Base-by-base conservation (phyloP, 1,140 invertebrate genomes). In the Holcopasites calliopsidis region DNA sequence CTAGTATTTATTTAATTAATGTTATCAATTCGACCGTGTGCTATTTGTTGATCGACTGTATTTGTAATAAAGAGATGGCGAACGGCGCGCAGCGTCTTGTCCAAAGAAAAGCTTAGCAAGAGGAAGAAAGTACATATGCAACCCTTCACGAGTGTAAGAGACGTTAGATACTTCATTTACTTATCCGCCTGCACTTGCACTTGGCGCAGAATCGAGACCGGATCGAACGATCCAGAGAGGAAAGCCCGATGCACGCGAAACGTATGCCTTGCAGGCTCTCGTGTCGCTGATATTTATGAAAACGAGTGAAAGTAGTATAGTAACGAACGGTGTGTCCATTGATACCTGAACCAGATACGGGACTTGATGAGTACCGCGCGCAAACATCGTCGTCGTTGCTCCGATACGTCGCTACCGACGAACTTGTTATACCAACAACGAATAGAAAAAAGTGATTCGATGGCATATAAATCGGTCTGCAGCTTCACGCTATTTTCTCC, bases 11-110 rank as follows among this genome's bases (percentile, higher is more conserved):
- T 83, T 82, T 72, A 44, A 13, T 49, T 16, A n/a, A 76, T 74
- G 66, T n/a, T 42, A 54, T 21, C 5, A 55, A 57, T 70, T 61
- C 23, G 68, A 80, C 31, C 76, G 81, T 75, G 70, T 72, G 76
- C 66, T 77, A 66, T 77, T 75, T 77, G 11, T 55, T 70, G 64
- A 65, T 35, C 58, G 44, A 44, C 44, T 44, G 35, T 35, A 42
- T 84, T 82, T 87, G 62, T 85, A 90, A 89, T 88, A 89, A 89
- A 89, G 79, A 79, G 26, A 78, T 79, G 52, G 65, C 76, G 70
- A 84, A 86, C 60, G 73, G 65, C 71, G 83, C 47, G 35, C 74
- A 78, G 70, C 77, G 80, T 85, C 64, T 85, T 84, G 70, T 86
- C 84, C 77, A 73, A 88, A 83, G 81, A 85, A 85, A 82, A 84